phyloP scores from a whole-genome alignment of 2,888 invertebrate species.

The Lithophane ornitopus region DNA sequence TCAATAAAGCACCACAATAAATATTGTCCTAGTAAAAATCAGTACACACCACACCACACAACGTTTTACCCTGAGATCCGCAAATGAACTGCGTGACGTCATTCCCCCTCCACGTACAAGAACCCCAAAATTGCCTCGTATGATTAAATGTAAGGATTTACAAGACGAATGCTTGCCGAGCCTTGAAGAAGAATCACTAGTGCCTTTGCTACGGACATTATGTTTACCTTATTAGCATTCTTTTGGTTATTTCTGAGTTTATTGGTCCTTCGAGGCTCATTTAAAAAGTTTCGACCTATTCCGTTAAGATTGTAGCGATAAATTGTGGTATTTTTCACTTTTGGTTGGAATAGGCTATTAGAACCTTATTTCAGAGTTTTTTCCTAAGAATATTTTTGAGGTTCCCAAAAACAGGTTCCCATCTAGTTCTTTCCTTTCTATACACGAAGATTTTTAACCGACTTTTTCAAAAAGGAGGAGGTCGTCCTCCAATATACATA shows the following conservation, averaged over 20 bases:
- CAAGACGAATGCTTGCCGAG: conserved; percentile 70
- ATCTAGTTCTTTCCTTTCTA: neutral
- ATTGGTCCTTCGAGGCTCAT: conserved; percentile 3
- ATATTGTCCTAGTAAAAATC: conserved; percentile 24
- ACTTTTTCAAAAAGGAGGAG: too few relatives aligned
- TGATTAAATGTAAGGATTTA: conserved; percentile 73
- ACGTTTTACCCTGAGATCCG: conserved; percentile 20
- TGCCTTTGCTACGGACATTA: conserved; percentile 38
- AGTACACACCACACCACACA: conserved; percentile 3
- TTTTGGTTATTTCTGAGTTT: conserved; percentile 21
- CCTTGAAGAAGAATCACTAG: conserved; percentile 59
- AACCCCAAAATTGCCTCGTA: conserved; percentile 71
- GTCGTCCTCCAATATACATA: too few relatives aligned
- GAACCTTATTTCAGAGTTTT: neutral
- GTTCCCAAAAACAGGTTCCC: neutral
- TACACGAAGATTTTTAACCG: too few relatives aligned
- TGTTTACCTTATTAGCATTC: conserved; percentile 43
- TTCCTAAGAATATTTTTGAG: too few relatives aligned
- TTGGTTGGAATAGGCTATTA: neutral
- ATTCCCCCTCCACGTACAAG: conserved; percentile 39
- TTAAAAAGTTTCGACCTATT: conserved; percentile 24
- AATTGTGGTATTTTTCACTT: conserved; percentile 14
- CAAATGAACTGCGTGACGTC: conserved; percentile 58
- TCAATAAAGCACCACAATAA: neutral
- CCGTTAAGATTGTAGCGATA: neutral